Evolutionary conservation across 2,113 vertebrate genomes (phyloP).

Genomic region (Calyptomena viridis): DNA sequence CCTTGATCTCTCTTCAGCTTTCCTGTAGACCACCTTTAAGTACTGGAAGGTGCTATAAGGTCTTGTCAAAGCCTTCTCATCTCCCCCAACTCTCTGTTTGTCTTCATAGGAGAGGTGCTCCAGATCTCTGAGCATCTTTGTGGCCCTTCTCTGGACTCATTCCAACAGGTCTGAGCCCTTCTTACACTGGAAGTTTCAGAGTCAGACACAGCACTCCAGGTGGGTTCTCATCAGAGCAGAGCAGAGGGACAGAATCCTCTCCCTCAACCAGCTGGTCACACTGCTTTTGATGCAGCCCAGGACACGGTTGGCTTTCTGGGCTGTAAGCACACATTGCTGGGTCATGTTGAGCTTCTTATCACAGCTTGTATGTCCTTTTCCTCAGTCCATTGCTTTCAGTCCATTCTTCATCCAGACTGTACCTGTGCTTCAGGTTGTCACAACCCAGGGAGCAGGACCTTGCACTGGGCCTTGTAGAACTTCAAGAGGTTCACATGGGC

Average conservation of each 20-base stretch:
- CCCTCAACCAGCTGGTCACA: accelerated
- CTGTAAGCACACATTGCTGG: background rate
- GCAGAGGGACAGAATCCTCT: background rate
- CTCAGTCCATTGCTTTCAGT: background rate
- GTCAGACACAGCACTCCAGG: background rate
- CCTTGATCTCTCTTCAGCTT: background rate
- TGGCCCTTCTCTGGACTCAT: background rate
- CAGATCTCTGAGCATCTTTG: background rate
- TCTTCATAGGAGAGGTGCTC: background rate
- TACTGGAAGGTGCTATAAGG: background rate
- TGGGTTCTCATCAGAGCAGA: background rate
- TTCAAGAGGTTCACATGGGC: background rate
- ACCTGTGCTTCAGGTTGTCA: background rate
- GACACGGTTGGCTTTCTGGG: background rate
- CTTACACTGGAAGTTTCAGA: background rate
- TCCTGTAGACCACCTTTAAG: background rate
- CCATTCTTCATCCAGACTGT: background rate
- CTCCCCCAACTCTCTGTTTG: background rate
- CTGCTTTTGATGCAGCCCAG: background rate
- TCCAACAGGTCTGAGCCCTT: background rate
- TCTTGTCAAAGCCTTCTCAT: background rate
- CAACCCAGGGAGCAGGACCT: background rate
- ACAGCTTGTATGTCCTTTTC: background rate
- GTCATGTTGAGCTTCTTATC: background rate
- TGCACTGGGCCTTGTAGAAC: background rate